Evolutionary conservation across 2,888 invertebrate genomes (phyloP).

Genomic region (Drosophila acutilabella): DNA sequence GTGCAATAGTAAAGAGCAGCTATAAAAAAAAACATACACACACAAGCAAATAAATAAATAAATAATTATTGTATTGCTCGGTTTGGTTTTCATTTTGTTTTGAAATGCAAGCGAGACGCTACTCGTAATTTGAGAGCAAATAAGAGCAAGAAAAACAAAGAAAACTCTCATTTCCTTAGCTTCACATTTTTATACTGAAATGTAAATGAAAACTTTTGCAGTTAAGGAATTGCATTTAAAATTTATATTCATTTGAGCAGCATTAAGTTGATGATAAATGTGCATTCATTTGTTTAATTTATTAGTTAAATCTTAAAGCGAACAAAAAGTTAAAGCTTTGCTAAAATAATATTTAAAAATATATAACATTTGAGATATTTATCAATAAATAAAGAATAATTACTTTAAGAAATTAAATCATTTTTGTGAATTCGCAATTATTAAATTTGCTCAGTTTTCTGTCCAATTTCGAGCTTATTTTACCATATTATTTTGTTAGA

Average conservation of each 20-base stretch:
- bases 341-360: too few relatives aligned
- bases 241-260: not conserved
- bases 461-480: too few relatives aligned
- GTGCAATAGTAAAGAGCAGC: slow-evolving; percentile 5
- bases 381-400: too few relatives aligned
- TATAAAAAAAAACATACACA: not conserved
- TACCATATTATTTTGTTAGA: too few relatives aligned
- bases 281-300: too few relatives aligned
- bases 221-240: slow-evolving; percentile 2
- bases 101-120: slow-evolving; percentile 43
- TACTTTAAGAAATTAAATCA: too few relatives aligned
- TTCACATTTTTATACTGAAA: slow-evolving; percentile 17
- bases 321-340: too few relatives aligned
- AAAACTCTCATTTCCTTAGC: not conserved
- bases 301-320: too few relatives aligned
- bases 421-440: too few relatives aligned
- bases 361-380: too few relatives aligned
- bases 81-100: slow-evolving; percentile 20
- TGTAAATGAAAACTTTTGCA: slow-evolving; percentile 24
- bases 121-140: slow-evolving; percentile 35
- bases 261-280: not conserved
- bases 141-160: slow-evolving; percentile 23
- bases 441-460: too few relatives aligned
- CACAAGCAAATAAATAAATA: slow-evolving; percentile 27
- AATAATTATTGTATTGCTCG: slow-evolving; percentile 37